These are phyloP conservation scores for Potorous gilbertii DNA, from an alignment of 2,797 vertebrate genomes.

Conservation along the genomic window DNA sequence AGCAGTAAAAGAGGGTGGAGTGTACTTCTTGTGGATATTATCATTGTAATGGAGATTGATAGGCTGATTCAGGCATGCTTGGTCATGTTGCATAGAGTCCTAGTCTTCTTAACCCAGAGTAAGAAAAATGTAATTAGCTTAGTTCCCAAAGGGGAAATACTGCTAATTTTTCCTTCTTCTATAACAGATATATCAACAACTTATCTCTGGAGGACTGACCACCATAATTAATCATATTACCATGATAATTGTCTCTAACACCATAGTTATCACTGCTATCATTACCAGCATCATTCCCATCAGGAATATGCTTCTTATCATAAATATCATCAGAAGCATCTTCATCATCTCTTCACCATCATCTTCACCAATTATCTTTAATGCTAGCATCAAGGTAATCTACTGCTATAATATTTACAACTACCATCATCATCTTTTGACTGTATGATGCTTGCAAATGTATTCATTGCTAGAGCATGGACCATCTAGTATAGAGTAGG, in stretches of 20 bases:
- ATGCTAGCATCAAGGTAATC: neutral
- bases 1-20: neutral
- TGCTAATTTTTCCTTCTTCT: neutral
- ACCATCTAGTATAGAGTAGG: neutral
- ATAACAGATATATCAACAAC: neutral
- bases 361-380: neutral
- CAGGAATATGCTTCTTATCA: neutral
- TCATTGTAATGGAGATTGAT: neutral
- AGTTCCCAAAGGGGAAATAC: neutral
- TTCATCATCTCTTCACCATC: neutral
- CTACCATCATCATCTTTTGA: neutral
- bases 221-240: neutral
- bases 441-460: neutral
- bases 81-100: neutral
- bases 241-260: slow-evolving; percentile 11
- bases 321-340: neutral
- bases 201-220: neutral
- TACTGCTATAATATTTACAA: neutral
- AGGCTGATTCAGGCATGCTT: neutral
- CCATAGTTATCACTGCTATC: neutral
- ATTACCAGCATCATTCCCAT: neutral
- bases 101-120: neutral
- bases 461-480: neutral
- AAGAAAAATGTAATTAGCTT: neutral
- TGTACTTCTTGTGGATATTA: neutral